Conservation (phyloP, 2,797 vertebrate species). For the Halcyon chelicuti region DNA sequence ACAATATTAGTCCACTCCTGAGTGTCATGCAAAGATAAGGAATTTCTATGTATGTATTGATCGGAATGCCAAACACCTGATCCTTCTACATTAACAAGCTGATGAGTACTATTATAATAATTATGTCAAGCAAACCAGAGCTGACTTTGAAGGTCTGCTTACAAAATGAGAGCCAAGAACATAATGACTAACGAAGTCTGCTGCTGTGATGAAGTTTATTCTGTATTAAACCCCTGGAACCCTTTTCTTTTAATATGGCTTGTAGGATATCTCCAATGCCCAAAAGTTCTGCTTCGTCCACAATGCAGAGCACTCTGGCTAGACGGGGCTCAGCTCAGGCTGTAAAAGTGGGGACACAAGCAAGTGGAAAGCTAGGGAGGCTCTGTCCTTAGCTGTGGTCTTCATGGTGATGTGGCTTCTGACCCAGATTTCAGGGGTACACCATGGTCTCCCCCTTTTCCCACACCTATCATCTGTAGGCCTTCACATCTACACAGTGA, state of each 20-base stretch:
- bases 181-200: not conserved
- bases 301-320: not conserved
- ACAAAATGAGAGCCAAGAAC: conserved; percentile 9
- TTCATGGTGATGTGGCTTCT: not conserved
- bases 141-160: conserved; percentile 9
- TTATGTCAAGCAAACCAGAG: conserved; percentile 17
- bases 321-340: not conserved
- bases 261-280: not conserved
- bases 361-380: not conserved
- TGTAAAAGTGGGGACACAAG: not conserved
- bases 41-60: not conserved
- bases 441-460: not conserved
- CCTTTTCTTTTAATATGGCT: not conserved
- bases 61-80: conserved; percentile 19
- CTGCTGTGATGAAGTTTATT: not conserved
- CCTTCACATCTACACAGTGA: not conserved
- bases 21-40: not conserved
- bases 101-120: conserved; percentile 3
- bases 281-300: not conserved
- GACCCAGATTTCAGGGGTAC: not conserved
- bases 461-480: not conserved
- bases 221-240: not conserved
- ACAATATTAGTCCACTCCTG: not conserved
- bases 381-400: not conserved
- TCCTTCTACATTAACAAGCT: not conserved